A percentile compares a stretch with the other conserved stretches of the same genome.
Evolutionary conservation across 2,113 vertebrate genomes (phyloP).

Genomic region (Petrocephalus microphthalmus): DNA sequence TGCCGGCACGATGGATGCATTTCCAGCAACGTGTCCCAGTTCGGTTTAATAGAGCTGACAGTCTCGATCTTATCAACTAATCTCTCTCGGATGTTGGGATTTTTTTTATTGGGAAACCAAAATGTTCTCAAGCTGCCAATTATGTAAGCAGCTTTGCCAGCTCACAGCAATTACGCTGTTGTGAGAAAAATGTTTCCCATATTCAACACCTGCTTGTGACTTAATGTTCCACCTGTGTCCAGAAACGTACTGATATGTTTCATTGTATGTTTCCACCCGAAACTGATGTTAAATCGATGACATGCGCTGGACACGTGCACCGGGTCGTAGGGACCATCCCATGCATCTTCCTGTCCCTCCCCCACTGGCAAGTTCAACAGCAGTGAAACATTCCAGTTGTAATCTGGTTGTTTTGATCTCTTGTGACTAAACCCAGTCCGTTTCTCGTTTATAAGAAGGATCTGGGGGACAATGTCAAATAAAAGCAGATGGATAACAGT

Average conservation of each 20-base stretch:
- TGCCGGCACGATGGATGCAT: no score
- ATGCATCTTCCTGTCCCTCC: not conserved
- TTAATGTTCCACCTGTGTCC: not conserved
- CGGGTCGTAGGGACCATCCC: not conserved
- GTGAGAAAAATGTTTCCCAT: no score
- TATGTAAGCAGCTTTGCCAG: no score
- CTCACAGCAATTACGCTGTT: no score
- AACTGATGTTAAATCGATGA: not conserved
- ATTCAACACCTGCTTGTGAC: not conserved
- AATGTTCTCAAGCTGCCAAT: no score
- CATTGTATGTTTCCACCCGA: not conserved
- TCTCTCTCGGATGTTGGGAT: no score
- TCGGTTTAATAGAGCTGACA: no score
- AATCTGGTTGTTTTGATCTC: not conserved
- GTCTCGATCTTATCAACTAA: no score
- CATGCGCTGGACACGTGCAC: not conserved
- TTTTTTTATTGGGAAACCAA: no score
- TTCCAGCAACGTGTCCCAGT: no score
- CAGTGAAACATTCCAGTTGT: not conserved
- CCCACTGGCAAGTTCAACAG: not conserved
- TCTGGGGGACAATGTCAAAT: not conserved
- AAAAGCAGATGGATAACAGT: not conserved
- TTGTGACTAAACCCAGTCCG: not conserved
- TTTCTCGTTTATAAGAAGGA: not conserved
- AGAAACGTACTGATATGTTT: not conserved